Conservation (phyloP, 1,140 invertebrate genomes). For the Nephotettix cincticeps region DNA sequence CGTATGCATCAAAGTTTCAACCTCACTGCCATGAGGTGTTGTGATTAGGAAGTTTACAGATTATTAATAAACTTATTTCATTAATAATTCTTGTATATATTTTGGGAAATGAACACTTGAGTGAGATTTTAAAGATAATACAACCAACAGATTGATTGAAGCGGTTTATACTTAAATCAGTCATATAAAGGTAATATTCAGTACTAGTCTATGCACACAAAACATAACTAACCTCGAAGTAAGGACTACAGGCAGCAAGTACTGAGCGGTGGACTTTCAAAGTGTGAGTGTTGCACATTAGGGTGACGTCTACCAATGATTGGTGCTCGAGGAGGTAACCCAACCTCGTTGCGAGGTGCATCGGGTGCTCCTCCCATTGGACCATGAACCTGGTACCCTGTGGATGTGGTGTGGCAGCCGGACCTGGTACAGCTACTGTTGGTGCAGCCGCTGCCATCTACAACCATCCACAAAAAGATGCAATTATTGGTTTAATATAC, state of each 20-base stretch:
- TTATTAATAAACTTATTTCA: no score
- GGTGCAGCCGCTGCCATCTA: not conserved
- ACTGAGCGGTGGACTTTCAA: constrained; percentile 60
- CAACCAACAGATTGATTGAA: no score
- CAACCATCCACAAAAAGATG: not conserved
- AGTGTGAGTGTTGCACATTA: constrained; percentile 58
- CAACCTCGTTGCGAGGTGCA: constrained; percentile 54
- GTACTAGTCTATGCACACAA: no score
- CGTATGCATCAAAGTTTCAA: no score
- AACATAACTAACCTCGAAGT: constrained; percentile 59
- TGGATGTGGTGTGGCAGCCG: constrained; percentile 11
- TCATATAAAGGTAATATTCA: no score
- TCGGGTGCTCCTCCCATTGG: constrained; percentile 56
- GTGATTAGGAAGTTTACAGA: no score
- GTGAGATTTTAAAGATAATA: no score
- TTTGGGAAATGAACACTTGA: no score
- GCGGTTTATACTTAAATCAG: no score
- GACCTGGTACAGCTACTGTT: constrained; percentile 9
- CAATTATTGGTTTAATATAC: no score
- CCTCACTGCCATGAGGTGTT: no score
- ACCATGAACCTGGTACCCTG: constrained; percentile 46
- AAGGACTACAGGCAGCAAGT: constrained; percentile 61
- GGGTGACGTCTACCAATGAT: constrained; percentile 58
- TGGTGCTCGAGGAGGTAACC: constrained; percentile 56
- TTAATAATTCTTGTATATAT: no score